These are phyloP conservation scores for Adelosebastes latens DNA, from an alignment of 2,797 vertebrate genomes.

Conservation along the genomic window DNA sequence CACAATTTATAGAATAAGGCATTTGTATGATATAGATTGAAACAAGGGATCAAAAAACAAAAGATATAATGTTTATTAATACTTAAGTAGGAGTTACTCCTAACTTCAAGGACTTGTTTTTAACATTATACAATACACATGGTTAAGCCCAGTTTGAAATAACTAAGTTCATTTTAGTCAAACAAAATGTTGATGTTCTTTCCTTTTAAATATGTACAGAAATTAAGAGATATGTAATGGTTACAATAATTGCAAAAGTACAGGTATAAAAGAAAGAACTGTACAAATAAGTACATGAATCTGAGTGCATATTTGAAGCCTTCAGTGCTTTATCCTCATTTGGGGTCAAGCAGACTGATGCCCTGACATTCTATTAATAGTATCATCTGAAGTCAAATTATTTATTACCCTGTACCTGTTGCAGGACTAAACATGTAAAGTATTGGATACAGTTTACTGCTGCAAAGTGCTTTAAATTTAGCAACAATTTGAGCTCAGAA, in stretches of 20 bases:
- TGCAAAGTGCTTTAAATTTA: constrained; percentile 31
- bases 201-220: neutral
- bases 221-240: neutral
- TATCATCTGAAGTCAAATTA: constrained; percentile 1
- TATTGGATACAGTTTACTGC: neutral
- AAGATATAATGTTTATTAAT: neutral
- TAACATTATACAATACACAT: neutral
- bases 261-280: neutral
- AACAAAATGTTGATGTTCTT: neutral
- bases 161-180: neutral
- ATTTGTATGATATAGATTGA: neutral
- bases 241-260: neutral
- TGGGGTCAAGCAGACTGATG: neutral
- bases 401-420: constrained; percentile 6
- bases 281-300: neutral
- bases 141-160: neutral
- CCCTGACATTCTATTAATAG: neutral
- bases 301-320: neutral
- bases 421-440: neutral
- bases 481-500: constrained; percentile 31
- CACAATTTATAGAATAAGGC: neutral
- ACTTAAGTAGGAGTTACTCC: neutral
- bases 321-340: neutral
- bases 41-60: neutral
- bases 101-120: neutral